Conservation (phyloP, 2,888 invertebrate genomes). For the Drosophila mettleri region DNA sequence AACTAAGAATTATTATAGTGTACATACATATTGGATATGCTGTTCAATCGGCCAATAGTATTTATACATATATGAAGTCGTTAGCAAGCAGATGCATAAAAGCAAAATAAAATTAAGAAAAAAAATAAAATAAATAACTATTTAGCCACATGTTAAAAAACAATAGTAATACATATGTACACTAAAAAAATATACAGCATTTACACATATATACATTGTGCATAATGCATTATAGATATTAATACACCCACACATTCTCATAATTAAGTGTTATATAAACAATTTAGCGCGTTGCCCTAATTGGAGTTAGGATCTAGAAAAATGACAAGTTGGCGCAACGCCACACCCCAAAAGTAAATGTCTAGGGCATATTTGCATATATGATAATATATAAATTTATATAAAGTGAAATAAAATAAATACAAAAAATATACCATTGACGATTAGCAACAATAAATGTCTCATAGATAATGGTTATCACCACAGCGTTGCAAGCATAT, state of each 20-base stretch:
- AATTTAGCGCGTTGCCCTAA: conserved; percentile 59
- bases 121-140: conserved; percentile 51
- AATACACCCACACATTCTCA: conserved; percentile 34
- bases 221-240: conserved; percentile 31
- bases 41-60: conserved; percentile 58
- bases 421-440: conserved; percentile 58
- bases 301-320: conserved; percentile 56
- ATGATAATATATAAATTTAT: conserved; percentile 3
- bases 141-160: conserved; percentile 75
- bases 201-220: conserved; percentile 31
- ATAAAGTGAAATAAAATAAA: conserved; percentile 30
- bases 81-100: conserved; percentile 66
- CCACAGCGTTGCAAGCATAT: conserved; percentile 64
- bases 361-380: conserved; percentile 41
- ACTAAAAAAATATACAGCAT: conserved; percentile 37
- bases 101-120: conserved; percentile 38
- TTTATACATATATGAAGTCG: conserved; percentile 56
- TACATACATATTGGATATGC: conserved; percentile 61
- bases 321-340: conserved; percentile 48
- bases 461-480: conserved; percentile 66
- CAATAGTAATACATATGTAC: conserved; percentile 60
- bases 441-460: conserved; percentile 67
- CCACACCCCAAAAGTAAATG: conserved; percentile 17
- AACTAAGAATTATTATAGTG: conserved; percentile 59
- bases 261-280: conserved; percentile 64